These are phyloP conservation scores for Acyrthosiphon pisum DNA, from an alignment of 1,140 invertebrate genomes.

Conservation along the genomic window DNA sequence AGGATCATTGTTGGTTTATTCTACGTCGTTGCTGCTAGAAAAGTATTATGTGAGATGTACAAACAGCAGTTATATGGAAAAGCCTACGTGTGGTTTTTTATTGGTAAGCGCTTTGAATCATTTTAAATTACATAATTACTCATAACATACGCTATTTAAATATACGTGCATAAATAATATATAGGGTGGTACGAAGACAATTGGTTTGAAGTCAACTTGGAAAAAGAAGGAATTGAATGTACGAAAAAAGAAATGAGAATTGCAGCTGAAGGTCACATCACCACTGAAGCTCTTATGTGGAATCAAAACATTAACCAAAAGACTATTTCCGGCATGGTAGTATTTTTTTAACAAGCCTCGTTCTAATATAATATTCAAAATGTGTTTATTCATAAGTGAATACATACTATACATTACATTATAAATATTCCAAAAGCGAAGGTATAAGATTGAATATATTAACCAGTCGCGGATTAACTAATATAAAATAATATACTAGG, in stretches of 20 bases:
- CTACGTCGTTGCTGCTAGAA: slow-evolving; percentile 94
- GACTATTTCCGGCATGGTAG: slow-evolving; percentile 91
- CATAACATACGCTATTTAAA: background rate
- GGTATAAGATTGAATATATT: background rate
- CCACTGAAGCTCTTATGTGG: slow-evolving; percentile 98
- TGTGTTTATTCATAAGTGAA: background rate
- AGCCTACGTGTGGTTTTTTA: slow-evolving; percentile 99
- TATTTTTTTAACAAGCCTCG: background rate
- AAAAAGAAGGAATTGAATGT: slow-evolving; percentile 90
- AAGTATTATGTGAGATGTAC: slow-evolving; percentile 97
- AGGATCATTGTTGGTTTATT: slow-evolving; percentile 97
- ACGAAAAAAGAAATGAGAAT: slow-evolving; percentile 89
- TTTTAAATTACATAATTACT: background rate
- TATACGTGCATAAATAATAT: background rate
- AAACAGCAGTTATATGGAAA: slow-evolving; percentile 94
- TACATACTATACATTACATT: background rate
- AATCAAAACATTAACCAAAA: slow-evolving; percentile 89
- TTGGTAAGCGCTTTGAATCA: slow-evolving; percentile 73
- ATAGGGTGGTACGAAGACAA: slow-evolving; percentile 98
- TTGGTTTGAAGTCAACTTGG: slow-evolving; percentile 92
- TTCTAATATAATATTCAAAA: background rate
- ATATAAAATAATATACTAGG: background rate
- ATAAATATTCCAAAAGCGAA: background rate
- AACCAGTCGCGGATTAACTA: background rate
- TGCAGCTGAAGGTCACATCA: slow-evolving; percentile 96